A percentile compares a stretch with the other conserved stretches of the same genome.
Conservation (phyloP, 2,113 vertebrate species). For the Dasyurus viverrinus region DNA sequence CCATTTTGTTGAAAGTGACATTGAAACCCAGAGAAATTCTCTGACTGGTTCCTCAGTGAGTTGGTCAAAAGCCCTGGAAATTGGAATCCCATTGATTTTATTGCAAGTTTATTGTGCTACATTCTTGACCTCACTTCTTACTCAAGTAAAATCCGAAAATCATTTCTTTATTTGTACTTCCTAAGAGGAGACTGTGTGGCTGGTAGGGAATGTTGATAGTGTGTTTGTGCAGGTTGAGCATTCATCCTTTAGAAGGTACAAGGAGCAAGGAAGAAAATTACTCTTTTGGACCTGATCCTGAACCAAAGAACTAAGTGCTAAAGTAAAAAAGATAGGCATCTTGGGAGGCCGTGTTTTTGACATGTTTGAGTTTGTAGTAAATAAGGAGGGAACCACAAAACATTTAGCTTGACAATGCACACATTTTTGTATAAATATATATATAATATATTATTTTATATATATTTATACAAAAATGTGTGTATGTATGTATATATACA, state of each 20-base stretch:
- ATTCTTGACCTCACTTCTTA: not conserved
- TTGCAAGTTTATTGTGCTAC: not conserved
- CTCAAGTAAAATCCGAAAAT: not conserved
- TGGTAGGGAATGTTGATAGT: not conserved
- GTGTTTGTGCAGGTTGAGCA: not conserved
- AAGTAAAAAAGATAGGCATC: not conserved
- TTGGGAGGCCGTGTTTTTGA: not conserved
- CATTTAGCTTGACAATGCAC: not conserved
- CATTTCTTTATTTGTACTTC: not conserved
- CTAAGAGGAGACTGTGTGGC: not conserved
- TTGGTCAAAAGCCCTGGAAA: not conserved
- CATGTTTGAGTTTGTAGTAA: not conserved
- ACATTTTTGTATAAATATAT: not conserved
- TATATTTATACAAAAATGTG: too few species aligned
- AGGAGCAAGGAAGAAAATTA: not conserved
- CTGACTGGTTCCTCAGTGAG: not conserved
- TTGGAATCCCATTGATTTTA: not conserved
- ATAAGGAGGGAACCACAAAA: not conserved
- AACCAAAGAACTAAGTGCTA: not conserved
- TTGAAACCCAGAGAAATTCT: not conserved
- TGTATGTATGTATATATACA: not conserved
- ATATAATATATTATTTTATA: too few species aligned
- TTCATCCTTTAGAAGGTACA: not conserved
- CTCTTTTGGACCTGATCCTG: not conserved
- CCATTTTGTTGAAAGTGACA: not conserved